Percentiles rank a stretch among this genome's conserved stretches.
Conservation (phyloP, 1,140 invertebrate genomes). For the Bombus vancouverensis region DNA sequence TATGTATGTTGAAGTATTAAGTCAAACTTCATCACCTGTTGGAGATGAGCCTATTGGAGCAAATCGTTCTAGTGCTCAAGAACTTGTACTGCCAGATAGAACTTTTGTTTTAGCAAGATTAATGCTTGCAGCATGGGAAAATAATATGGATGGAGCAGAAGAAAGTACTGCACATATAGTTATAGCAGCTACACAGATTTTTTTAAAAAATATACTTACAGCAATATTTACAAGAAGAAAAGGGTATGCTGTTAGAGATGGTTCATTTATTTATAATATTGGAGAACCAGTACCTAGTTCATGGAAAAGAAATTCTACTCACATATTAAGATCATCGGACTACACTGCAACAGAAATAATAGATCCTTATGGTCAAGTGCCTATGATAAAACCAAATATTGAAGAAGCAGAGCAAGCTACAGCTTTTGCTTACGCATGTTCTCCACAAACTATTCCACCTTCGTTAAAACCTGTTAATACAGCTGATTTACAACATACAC, state of each 20-base stretch:
- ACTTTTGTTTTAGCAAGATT: conserved; percentile 90
- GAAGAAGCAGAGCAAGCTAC: conserved; percentile 79
- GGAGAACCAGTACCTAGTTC: conserved; percentile 88
- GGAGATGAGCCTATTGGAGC: conserved; percentile 81
- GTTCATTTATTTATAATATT: conserved; percentile 88
- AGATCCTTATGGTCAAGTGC: conserved; percentile 78
- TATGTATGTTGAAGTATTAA: conserved; percentile 80
- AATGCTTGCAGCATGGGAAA: conserved; percentile 91
- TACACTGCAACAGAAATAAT: conserved; percentile 71
- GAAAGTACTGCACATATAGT: conserved; percentile 89
- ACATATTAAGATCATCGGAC: conserved; percentile 74
- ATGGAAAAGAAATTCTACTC: conserved; percentile 86
- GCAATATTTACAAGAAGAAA: conserved; percentile 88
- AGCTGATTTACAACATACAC: conserved; percentile 75
- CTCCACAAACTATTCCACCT: conserved; percentile 73
- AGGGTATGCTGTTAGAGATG: conserved; percentile 87
- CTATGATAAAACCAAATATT: conserved; percentile 72
- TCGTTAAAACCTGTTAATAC: conserved; percentile 73
- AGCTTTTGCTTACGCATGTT: conserved; percentile 79
- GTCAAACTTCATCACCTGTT: conserved; percentile 79
- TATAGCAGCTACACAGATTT: conserved; percentile 88
- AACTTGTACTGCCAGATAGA: conserved; percentile 89
- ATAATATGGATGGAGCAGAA: conserved; percentile 90
- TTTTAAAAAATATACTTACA: conserved; percentile 90
- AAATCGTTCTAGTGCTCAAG: conserved; percentile 85